These are phyloP conservation scores for Eulacestoma nigropectus DNA, from an alignment of 2,113 vertebrate species.

Conservation along the genomic window DNA sequence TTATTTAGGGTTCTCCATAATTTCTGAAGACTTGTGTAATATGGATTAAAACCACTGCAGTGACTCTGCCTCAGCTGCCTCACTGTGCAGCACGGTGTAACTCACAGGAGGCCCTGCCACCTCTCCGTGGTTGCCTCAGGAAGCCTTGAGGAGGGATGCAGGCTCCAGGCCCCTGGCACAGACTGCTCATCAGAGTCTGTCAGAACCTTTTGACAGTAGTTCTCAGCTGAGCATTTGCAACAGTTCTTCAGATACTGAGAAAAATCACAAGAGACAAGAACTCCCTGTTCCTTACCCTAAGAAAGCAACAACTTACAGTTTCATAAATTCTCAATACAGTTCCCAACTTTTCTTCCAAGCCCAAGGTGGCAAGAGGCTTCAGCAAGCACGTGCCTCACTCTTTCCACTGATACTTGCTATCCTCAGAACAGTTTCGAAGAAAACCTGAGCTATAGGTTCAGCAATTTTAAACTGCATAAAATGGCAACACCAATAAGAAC, in stretches of 20 bases:
- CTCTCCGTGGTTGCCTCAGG: neutral
- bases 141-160: neutral
- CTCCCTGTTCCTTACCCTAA: neutral
- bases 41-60: fast-evolving
- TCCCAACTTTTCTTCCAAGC: neutral
- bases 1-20: neutral
- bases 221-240: neutral
- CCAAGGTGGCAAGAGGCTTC: neutral
- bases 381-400: neutral
- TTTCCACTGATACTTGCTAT: neutral
- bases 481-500: neutral
- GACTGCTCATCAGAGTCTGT: neutral
- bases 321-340: neutral
- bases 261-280: slow-evolving; percentile 5
- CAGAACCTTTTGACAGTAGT: neutral
- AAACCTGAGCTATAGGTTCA: neutral
- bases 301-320: neutral
- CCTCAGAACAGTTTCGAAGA: neutral
- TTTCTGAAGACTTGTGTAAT: neutral
- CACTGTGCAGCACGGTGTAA: neutral
- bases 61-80: neutral
- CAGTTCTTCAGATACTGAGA: neutral
- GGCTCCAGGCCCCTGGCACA: neutral
- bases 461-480: neutral
- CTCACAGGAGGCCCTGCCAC: neutral